Evolutionary conservation across 2,888 invertebrate genomes (phyloP), one percentile per base, ranked within the genome.

Genomic region (Sinopyrophorus schimmeli): DNA sequence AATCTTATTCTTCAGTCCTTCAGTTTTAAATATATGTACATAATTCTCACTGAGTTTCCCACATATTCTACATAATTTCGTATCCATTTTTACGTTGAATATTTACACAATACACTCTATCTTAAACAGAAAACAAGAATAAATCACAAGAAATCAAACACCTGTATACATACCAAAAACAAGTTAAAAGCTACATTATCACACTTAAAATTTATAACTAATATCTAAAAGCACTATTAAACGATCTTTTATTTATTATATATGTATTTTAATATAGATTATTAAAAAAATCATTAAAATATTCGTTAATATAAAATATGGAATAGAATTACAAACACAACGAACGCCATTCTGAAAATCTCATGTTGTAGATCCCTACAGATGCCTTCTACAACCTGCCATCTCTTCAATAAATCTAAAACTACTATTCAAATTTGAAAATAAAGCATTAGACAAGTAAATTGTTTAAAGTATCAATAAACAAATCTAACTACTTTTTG

Each of bases 41-140:
- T 67, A 68, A 53, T 68, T 64, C 49, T 64, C 60, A 40, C 68
- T 68, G 44, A 65, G 58, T 48, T 67, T 70, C 40, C 71, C 71
- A 57, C 74, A 74, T 58, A 70, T 68, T 56, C 72, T 64, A 56
- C 74, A 74, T 48, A 73, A 58, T 59, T 70, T 70, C 28, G 65
- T 68, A 57, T 71, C 70, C 71, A 73, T 72, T 20, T 24, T 17
- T 28, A n/a, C 34, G 32, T 34, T 18, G 12, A n/a, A n/a, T 18
- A 21, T 30, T 43, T 17, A 21, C 20, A 26, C 7, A 3, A 27
- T 30, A n/a, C 23, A 47, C 35, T 21, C 15, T 37, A 41, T 43
- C 42, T 48, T 51, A 26, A 27, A 28, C 26, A 21, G 3, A 28
- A 32, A 40, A n/a, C 26, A 9, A 10, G 26, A 17, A 39, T 27